Percentiles rank a stretch among this genome's conserved stretches.
These are phyloP conservation scores for Ophion costatus DNA, from an alignment of 2,888 invertebrate species.

Conservation along the genomic window DNA sequence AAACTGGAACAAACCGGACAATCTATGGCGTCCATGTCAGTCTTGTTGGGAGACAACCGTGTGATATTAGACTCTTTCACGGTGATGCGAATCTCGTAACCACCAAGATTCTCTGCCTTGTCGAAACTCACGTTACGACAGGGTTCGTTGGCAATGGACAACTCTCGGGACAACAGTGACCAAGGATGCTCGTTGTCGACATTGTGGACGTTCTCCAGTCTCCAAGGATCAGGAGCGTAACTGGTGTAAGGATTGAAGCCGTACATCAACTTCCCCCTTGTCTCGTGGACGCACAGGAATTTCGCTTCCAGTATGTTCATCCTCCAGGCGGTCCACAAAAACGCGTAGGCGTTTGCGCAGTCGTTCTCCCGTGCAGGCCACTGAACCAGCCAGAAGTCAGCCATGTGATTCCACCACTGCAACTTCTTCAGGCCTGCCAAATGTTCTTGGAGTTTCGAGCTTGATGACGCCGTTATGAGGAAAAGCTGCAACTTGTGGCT, in stretches of 20 bases:
- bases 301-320: conserved; percentile 61
- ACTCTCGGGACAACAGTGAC: conserved; percentile 24
- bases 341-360: conserved; percentile 60
- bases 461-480: conserved; percentile 8
- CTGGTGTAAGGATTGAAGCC: conserved; percentile 68
- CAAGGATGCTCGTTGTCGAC: conserved; percentile 33
- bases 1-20: background rate
- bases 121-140: conserved; percentile 43
- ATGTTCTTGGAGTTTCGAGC: background rate
- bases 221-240: conserved; percentile 61
- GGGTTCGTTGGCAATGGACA: background rate
- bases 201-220: conserved; percentile 12
- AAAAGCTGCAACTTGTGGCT: conserved; percentile 31
- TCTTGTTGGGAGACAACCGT: background rate
- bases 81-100: conserved; percentile 27
- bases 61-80: background rate
- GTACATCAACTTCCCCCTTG: conserved; percentile 54
- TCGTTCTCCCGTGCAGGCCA: background rate
- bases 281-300: conserved; percentile 61
- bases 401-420: conserved; percentile 68
- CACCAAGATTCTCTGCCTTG: conserved; percentile 30
- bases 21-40: background rate
- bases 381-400: conserved; percentile 59
- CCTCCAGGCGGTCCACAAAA: conserved; percentile 63
- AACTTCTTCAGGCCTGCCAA: conserved; percentile 44